phyloP scores from a whole-genome alignment of 1,140 invertebrate genomes.

The Lethocerus indicus region DNA sequence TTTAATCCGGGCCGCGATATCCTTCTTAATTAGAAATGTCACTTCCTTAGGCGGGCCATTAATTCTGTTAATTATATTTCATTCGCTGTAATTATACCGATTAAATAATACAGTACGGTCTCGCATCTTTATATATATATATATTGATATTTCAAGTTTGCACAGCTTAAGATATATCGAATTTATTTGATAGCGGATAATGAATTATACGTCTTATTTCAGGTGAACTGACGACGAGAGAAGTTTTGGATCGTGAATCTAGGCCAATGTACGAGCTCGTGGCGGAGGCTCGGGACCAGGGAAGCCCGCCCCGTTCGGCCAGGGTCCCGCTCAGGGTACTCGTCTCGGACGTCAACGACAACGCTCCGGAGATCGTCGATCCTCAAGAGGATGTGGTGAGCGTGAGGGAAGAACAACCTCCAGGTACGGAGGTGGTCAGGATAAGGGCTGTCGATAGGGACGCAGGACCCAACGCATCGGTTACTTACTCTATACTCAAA shows the following conservation, averaged over 20 bases:
- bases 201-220: too few relatives aligned
- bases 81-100: too few relatives aligned
- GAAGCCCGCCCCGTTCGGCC: slow-evolving; percentile 51
- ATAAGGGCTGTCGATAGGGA: slow-evolving; percentile 76
- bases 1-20: too few relatives aligned
- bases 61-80: too few relatives aligned
- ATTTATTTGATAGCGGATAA: too few relatives aligned
- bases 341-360: slow-evolving; percentile 79
- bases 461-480: slow-evolving; percentile 68
- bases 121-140: too few relatives aligned
- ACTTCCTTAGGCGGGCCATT: too few relatives aligned
- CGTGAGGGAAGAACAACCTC: slow-evolving; percentile 71
- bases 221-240: slow-evolving; percentile 73
- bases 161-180: too few relatives aligned
- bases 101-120: too few relatives aligned
- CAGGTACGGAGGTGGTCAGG: slow-evolving; percentile 66
- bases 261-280: slow-evolving; percentile 61
- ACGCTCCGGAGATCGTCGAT: slow-evolving; percentile 72
- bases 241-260: slow-evolving; percentile 66
- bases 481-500: slow-evolving; percentile 73
- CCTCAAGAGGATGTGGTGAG: slow-evolving; percentile 73
- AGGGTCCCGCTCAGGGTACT: slow-evolving; percentile 54
- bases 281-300: slow-evolving; percentile 72
- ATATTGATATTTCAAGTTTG: too few relatives aligned
- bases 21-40: too few relatives aligned